Conservation (phyloP, 2,797 vertebrate genomes). For the Prunella strophiata region DNA sequence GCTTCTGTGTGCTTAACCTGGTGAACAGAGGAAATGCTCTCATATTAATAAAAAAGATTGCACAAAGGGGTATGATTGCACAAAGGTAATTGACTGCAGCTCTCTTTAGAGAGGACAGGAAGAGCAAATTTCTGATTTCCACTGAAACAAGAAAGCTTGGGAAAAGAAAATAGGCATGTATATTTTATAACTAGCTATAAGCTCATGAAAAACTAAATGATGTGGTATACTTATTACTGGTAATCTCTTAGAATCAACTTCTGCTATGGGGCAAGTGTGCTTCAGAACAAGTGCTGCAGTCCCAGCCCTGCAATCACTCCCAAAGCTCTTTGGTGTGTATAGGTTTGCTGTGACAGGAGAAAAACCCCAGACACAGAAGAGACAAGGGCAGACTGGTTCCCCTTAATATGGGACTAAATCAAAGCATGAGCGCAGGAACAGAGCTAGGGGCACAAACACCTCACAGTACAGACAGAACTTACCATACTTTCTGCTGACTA, state of each 20-base stretch:
- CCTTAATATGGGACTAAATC: neutral
- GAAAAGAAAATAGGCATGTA: neutral
- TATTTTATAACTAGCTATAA: neutral
- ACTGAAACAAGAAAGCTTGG: neutral
- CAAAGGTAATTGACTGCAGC: too few relatives aligned
- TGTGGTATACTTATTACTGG: neutral
- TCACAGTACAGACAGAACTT: neutral
- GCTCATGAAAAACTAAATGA: neutral
- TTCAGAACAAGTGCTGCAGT: neutral
- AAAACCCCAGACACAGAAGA: neutral
- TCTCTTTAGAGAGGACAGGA: neutral
- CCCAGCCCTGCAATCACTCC: neutral
- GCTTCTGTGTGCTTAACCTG: neutral
- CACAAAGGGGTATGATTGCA: neutral
- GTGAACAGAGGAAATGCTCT: neutral
- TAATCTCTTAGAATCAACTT: neutral
- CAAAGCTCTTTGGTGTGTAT: neutral
- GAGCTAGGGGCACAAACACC: neutral
- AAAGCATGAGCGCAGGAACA: neutral
- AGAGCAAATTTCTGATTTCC: neutral
- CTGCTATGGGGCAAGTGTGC: fast-evolving
- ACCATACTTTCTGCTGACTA: neutral
- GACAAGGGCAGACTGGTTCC: neutral
- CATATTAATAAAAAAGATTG: neutral
- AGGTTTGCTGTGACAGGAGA: neutral